phyloP scores from a whole-genome alignment of 2,797 vertebrate species.

The Chloroceryle inda region DNA sequence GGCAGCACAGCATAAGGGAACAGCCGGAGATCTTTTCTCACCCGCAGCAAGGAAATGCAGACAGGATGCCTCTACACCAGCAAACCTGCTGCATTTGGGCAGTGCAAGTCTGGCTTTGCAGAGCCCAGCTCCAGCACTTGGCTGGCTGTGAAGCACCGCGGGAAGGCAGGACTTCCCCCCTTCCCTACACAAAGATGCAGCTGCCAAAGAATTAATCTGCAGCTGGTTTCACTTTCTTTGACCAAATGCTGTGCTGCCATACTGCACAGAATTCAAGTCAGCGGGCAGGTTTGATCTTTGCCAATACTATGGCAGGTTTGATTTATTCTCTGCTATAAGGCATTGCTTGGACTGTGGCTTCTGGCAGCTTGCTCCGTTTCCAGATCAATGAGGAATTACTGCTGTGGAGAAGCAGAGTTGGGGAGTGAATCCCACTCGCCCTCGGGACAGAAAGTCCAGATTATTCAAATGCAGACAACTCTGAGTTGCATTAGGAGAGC shows the following conservation, averaged over 20 bases:
- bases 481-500: neutral
- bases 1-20: neutral
- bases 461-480: neutral
- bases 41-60: neutral
- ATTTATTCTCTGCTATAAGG: constrained; percentile 54
- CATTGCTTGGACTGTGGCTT: neutral
- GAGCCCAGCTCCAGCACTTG: neutral
- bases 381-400: constrained; percentile 30
- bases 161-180: neutral
- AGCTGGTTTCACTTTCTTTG: neutral
- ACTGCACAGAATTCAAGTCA: constrained; percentile 37
- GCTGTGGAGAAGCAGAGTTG: neutral
- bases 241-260: constrained; percentile 44
- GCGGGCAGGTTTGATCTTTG: constrained; percentile 15
- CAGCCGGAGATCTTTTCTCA: neutral
- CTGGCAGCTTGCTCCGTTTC: constrained; percentile 23
- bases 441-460: neutral
- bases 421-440: neutral
- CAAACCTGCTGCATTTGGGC: neutral
- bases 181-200: neutral
- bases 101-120: neutral
- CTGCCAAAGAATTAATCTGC: constrained; percentile 22
- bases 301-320: constrained; percentile 39
- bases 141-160: neutral
- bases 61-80: neutral